Evolutionary conservation across 2,888 invertebrate species (phyloP).

Genomic region (Aproaerema taeniolella): DNA sequence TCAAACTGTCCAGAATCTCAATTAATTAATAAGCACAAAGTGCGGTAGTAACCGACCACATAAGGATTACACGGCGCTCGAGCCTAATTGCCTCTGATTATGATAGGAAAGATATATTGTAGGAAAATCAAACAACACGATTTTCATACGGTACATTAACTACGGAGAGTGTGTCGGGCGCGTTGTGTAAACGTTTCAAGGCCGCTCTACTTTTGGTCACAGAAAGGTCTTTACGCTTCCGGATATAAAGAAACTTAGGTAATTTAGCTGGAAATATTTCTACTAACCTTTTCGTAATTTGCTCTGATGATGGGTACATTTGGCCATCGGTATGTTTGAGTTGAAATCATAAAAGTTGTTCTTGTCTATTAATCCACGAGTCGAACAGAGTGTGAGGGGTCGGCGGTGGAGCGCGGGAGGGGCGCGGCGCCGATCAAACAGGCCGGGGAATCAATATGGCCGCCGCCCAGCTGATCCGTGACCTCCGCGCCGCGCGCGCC

Average conservation of each 20-base stretch:
- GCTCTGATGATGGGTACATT: too few relatives aligned
- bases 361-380: conserved; percentile 68
- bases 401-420: conserved; percentile 33
- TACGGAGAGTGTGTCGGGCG: neutral
- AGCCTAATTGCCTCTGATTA: conserved; percentile 7
- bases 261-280: too few relatives aligned
- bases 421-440: conserved; percentile 71
- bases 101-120: conserved; percentile 7
- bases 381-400: conserved; percentile 34
- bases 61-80: conserved; percentile 1
- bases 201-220: conserved; percentile 6
- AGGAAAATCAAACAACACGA: conserved; percentile 6
- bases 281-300: too few relatives aligned
- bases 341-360: conserved; percentile 77
- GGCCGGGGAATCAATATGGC: conserved; percentile 76
- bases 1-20: conserved; percentile 7
- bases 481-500: conserved; percentile 58
- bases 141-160: conserved; percentile 5
- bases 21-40: conserved; percentile 7
- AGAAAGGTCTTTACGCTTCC: too few relatives aligned
- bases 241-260: too few relatives aligned
- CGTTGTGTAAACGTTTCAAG: conserved; percentile 4
- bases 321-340: conserved; percentile 50
- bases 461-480: conserved; percentile 76
- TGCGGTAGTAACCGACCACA: conserved; percentile 3